Conservation (phyloP, 2,888 invertebrate species). For the Liopterus haemorrhoidalis region DNA sequence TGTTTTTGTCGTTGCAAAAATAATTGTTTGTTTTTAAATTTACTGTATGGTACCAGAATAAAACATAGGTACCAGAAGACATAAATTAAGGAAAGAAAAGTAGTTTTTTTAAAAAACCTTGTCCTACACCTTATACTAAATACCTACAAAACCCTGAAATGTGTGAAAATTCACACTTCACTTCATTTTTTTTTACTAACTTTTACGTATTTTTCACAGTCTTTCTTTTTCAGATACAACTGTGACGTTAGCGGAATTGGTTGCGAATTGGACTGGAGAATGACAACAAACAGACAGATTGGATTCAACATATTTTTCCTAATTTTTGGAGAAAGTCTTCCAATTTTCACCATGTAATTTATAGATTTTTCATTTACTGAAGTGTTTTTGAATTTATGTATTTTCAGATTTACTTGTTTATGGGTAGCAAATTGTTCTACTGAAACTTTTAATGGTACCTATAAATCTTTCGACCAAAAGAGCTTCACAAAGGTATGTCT, state of each 20-base stretch:
- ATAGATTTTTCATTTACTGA: conserved; percentile 7
- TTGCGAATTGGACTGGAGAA: conserved; percentile 50
- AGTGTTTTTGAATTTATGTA: conserved; percentile 4
- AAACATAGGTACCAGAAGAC: too few species aligned
- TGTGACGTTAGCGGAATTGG: conserved; percentile 50
- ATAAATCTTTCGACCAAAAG: conserved; percentile 23
- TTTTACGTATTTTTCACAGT: conserved; percentile 48
- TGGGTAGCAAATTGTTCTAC: conserved; percentile 26
- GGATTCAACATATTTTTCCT: conserved; percentile 48
- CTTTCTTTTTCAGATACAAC: conserved; percentile 49
- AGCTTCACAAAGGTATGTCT: conserved; percentile 27
- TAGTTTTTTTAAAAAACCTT: too few species aligned
- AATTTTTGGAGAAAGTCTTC: conserved; percentile 46
- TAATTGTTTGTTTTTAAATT: too few species aligned
- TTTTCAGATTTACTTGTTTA: conserved; percentile 26
- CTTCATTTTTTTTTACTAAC: too few species aligned
- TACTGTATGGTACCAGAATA: too few species aligned
- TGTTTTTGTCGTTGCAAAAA: too few species aligned
- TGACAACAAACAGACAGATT: conserved; percentile 45
- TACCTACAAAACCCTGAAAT: too few species aligned
- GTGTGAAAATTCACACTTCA: too few species aligned
- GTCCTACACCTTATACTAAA: too few species aligned
- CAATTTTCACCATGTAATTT: conserved; percentile 49
- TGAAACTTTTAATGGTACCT: conserved; percentile 14
- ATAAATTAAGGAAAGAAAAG: too few species aligned